phyloP scores from a whole-genome alignment of 64 coral and sea anemone species.

The Hydrozoanthus tunicans region DNA sequence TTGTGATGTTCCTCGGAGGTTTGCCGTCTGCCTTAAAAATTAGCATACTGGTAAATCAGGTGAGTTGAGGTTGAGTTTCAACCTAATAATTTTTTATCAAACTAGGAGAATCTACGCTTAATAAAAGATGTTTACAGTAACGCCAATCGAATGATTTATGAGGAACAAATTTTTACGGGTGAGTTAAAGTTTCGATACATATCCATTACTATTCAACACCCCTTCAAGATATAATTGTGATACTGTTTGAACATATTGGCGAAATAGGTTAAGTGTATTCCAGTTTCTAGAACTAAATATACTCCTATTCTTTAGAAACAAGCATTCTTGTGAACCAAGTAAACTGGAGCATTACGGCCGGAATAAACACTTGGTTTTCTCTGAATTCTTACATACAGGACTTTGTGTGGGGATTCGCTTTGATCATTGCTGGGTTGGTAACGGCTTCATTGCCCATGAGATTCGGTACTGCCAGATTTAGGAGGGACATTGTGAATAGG shows the following conservation, averaged over 20 bases:
- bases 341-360: neutral
- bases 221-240: neutral
- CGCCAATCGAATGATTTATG: neutral
- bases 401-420: conserved; percentile 82
- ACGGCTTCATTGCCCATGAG: conserved; percentile 68
- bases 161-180: neutral
- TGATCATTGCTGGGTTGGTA: conserved; percentile 68
- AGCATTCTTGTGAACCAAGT: neutral
- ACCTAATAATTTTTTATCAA: no score
- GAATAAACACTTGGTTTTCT: neutral
- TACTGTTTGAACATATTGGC: neutral
- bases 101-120: neutral
- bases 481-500: conserved; percentile 67
- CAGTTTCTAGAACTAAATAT: neutral
- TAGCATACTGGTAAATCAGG: conserved; percentile 76
- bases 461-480: conserved; percentile 68
- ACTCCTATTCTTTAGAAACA: neutral
- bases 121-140: neutral
- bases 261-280: neutral
- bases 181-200: neutral
- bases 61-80: neutral
- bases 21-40: conserved; percentile 62
- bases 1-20: conserved; percentile 64
- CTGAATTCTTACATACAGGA: conserved; percentile 42
- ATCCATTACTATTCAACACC: neutral